phyloP scores from a whole-genome alignment of 2,797 vertebrate genomes.

The Acrossocheilus fasciatus region DNA sequence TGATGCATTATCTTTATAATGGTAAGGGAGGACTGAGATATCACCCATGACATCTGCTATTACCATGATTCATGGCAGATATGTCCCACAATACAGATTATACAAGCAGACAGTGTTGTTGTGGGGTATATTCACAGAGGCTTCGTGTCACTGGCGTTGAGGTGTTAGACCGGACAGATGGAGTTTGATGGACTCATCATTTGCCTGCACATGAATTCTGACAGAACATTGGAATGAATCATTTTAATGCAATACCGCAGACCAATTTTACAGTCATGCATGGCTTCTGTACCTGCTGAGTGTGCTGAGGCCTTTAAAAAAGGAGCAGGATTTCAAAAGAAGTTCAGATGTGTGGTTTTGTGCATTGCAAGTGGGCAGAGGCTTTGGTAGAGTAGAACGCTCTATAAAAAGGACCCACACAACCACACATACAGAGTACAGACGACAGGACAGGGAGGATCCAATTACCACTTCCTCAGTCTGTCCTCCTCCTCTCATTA shows the following conservation, averaged over 20 bases:
- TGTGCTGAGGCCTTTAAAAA: slow-evolving; percentile 3
- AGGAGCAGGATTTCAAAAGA: slow-evolving; percentile 19
- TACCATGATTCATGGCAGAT: slow-evolving; percentile 52
- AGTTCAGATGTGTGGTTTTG: slow-evolving; percentile 37
- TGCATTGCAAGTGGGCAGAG: slow-evolving; percentile 27
- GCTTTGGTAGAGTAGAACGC: slow-evolving; percentile 24
- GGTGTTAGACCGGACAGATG: slow-evolving; percentile 44
- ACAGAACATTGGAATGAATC: slow-evolving; percentile 34
- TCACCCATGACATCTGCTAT: slow-evolving; percentile 53
- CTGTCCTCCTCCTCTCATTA: slow-evolving; percentile 54
- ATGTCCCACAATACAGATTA: slow-evolving; percentile 46
- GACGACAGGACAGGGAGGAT: slow-evolving; percentile 46
- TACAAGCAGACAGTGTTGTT: slow-evolving; percentile 31
- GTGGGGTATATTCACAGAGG: slow-evolving; percentile 4
- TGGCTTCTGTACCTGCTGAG: slow-evolving; percentile 6
- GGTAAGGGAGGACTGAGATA: slow-evolving; percentile 45
- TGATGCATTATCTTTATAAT: slow-evolving; percentile 55
- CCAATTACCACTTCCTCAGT: slow-evolving; percentile 56
- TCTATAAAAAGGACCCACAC: slow-evolving; percentile 44
- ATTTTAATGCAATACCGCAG: slow-evolving; percentile 10
- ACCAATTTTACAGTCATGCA: slow-evolving; percentile 27
- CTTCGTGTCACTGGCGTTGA: slow-evolving; percentile 27
- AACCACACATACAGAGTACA: slow-evolving; percentile 35
- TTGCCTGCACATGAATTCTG: slow-evolving; percentile 25
- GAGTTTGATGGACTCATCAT: slow-evolving; percentile 47